Base-by-base conservation (phyloP, 2,113 vertebrate species). In the Ancistrus triradiatus region DNA sequence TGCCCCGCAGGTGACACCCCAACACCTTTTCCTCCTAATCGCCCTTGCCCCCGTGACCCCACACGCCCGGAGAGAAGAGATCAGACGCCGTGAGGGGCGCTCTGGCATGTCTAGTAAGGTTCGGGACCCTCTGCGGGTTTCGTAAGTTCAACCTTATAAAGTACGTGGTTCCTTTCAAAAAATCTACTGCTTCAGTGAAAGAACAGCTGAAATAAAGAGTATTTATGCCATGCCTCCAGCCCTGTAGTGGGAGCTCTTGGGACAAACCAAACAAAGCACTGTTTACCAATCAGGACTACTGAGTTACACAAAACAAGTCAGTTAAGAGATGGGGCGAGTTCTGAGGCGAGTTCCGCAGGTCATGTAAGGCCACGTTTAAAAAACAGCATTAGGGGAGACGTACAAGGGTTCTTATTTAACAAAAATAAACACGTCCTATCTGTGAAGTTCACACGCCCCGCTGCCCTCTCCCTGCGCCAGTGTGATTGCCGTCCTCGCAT, bases 1-100 rank as follows among this genome's bases (percentile, higher is more conserved):
- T 53, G 77, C 75, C 81, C 65, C 72, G 15, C 73, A 81, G 78
- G 83, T 86, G 83, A 86, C 81, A 82, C 81, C 80, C 79, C 76
- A 79, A 80, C 80, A 84, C 81, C 74, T 84, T 77, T 74, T 66
- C 68, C 71, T 69, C 73, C 71, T 80, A 83, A 84, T 80, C 79
- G 73, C 72, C 69, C 65, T 40, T 77, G 60, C 75, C 79, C 68
- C 68, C 69, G 50, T 80, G 83, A 84, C 78, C 76, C 74, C 59
- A 21, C 38, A 68, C 15, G 17, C 19, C 10, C 33, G 4, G 7
- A 50, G 37, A 48, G 21, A 13, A 53, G 21, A 55, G 56, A 37
- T 19, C 37, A 72, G 21, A 38, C 59, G 48, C 60, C 67, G 62
- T 15, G 60, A 65, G 37, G 70, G 7, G 52, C 68, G 69, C 76